A percentile compares a stretch with the other conserved stretches of the same genome.
phyloP scores from a whole-genome alignment of 2,888 invertebrate species.

The Hedya salicella region DNA sequence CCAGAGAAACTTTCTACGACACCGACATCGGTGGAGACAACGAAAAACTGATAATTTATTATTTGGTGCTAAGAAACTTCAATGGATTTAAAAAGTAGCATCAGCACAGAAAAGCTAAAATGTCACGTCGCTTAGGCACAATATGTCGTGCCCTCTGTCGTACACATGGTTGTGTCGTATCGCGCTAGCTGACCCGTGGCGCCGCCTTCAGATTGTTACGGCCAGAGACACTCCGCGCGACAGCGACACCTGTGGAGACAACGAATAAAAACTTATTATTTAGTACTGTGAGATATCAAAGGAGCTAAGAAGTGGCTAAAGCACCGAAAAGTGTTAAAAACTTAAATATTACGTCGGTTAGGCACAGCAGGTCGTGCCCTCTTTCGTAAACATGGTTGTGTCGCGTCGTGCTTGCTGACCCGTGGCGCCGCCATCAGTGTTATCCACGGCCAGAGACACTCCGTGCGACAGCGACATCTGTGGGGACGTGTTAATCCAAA shows the following conservation, averaged over 20 bases:
- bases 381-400: slow-evolving; percentile 24
- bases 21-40: slow-evolving; percentile 54
- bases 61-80: no score
- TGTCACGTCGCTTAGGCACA: slow-evolving; percentile 7
- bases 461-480: slow-evolving; percentile 51
- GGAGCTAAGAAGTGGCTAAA: no score
- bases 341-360: neutral
- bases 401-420: slow-evolving; percentile 72
- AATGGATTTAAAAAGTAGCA: no score
- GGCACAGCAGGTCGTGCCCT: slow-evolving; percentile 23
- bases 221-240: slow-evolving; percentile 76
- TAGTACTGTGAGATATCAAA: no score
- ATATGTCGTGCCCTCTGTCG: slow-evolving; percentile 24
- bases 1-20: slow-evolving; percentile 74
- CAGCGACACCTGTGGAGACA: slow-evolving; percentile 54
- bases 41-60: no score
- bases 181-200: slow-evolving; percentile 80
- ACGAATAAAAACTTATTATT: slow-evolving; percentile 1
- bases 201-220: slow-evolving; percentile 83
- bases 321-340: no score
- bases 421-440: slow-evolving; percentile 83
- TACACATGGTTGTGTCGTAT: slow-evolving; percentile 46
- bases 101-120: no score
- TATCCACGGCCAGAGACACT: slow-evolving; percentile 83
- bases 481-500: no score